phyloP scores from a whole-genome alignment of 53 echinoderm and acorn worm species.

The Crossaster papposus region DNA sequence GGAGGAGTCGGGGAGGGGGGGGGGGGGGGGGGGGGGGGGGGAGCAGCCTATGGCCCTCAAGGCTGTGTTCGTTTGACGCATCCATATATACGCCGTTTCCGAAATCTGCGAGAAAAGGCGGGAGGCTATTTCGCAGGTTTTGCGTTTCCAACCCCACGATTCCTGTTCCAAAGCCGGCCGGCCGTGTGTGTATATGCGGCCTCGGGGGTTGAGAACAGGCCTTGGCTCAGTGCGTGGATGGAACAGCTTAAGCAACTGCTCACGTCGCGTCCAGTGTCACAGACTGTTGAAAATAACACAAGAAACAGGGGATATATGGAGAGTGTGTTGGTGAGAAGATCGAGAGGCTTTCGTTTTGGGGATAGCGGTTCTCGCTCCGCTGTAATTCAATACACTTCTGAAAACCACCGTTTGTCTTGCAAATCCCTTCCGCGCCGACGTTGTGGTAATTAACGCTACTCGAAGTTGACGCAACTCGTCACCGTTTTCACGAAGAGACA shows the following conservation, averaged over 20 bases:
- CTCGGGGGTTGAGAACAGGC: background rate
- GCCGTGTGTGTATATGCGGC: background rate
- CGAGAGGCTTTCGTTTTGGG: background rate
- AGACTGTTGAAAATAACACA: background rate
- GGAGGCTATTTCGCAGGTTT: slow-evolving; percentile 30
- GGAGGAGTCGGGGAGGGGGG: background rate
- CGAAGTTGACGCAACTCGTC: background rate
- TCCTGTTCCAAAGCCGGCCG: background rate
- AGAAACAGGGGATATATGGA: no score
- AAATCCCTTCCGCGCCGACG: slow-evolving; percentile 2
- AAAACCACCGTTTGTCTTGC: slow-evolving; percentile 33
- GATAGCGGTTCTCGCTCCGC: slow-evolving; percentile 20
- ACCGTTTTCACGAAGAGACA: no score
- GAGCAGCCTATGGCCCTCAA: background rate
- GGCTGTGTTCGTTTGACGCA: background rate
- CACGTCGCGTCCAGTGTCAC: background rate
- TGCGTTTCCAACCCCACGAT: slow-evolving; percentile 50
- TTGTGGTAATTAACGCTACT: background rate
- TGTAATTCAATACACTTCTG: slow-evolving; percentile 45
- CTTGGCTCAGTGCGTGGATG: background rate
- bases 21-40: background rate
- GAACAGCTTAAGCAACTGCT: background rate
- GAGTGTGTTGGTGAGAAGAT: background rate
- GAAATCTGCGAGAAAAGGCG: slow-evolving; percentile 10
- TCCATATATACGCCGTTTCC: background rate